phyloP scores from a whole-genome alignment of 2,888 invertebrate genomes.

The Epirrhoe alternata region DNA sequence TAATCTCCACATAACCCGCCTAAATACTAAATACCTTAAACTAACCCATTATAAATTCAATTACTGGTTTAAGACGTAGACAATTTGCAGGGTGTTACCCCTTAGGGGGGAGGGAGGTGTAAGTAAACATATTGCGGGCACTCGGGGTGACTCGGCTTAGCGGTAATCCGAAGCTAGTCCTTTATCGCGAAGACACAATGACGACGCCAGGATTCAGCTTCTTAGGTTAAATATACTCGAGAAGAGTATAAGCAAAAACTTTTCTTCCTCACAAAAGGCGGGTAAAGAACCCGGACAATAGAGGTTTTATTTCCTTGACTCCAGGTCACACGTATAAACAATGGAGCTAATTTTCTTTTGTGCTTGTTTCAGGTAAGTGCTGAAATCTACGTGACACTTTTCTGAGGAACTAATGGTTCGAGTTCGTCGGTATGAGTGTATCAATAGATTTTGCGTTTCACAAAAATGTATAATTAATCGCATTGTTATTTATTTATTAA shows the following conservation, averaged over 20 bases:
- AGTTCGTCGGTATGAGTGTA: not conserved
- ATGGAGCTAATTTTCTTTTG: not conserved
- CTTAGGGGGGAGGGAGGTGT: slow-evolving; percentile 35
- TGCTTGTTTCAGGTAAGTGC: slow-evolving; percentile 3
- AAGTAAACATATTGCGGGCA: slow-evolving; percentile 75
- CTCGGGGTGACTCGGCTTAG: slow-evolving; percentile 49
- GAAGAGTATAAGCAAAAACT: slow-evolving; percentile 13
- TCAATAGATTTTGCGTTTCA: too few species aligned
- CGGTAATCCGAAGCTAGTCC: slow-evolving; percentile 68
- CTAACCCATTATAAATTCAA: slow-evolving; percentile 83
- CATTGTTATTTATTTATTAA: too few species aligned
- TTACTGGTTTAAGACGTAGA: slow-evolving; percentile 76
- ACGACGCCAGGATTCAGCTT: slow-evolving; percentile 22
- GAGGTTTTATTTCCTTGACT: not conserved
- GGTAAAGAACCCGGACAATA: not conserved
- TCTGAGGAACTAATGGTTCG: not conserved
- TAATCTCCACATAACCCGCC: slow-evolving; percentile 48
- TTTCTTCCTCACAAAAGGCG: not conserved
- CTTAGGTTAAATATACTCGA: slow-evolving; percentile 5
- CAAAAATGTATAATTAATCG: too few species aligned
- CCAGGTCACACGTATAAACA: not conserved
- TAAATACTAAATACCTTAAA: slow-evolving; percentile 77
- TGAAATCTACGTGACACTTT: not conserved
- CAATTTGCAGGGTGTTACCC: slow-evolving; percentile 63
- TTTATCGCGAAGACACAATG: slow-evolving; percentile 59